Conservation (phyloP, 2,797 vertebrate species). For the Ptychadena robeensis region DNA sequence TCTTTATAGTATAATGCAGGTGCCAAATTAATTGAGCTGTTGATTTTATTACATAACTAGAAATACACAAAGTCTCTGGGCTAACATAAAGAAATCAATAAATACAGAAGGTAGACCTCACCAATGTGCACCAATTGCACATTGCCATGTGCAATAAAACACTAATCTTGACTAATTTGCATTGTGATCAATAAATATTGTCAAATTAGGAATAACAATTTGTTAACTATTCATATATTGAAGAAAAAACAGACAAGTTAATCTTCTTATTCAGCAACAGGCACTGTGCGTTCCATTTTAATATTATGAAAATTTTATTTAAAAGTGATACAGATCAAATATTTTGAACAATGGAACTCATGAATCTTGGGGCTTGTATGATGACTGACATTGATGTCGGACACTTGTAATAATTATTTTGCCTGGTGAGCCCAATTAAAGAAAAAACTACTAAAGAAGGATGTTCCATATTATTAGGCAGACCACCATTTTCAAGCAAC, state of each 20-base stretch:
- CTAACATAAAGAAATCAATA: conserved; percentile 66
- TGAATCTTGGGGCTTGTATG: too few species aligned
- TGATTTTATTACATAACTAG: conserved; percentile 68
- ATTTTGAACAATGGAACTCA: too few species aligned
- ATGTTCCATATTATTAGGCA: too few species aligned
- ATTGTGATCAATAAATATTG: neutral
- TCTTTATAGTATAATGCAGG: conserved; percentile 64
- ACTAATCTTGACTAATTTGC: neutral
- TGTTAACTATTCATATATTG: neutral
- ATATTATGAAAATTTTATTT: too few species aligned
- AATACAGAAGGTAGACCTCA: conserved; percentile 73
- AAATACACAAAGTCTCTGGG: conserved; percentile 67
- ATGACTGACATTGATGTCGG: too few species aligned
- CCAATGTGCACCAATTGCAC: conserved; percentile 75
- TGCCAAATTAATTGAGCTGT: conserved; percentile 64
- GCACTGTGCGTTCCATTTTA: too few species aligned
- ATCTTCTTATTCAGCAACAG: too few species aligned
- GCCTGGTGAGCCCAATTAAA: too few species aligned
- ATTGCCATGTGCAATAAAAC: neutral
- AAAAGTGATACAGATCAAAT: too few species aligned
- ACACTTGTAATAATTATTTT: too few species aligned
- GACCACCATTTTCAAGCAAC: too few species aligned
- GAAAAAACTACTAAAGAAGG: too few species aligned
- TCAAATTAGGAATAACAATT: neutral
- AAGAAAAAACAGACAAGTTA: neutral